Base-by-base conservation (phyloP, 2,888 invertebrate species). In the Axea sp. region DNA sequence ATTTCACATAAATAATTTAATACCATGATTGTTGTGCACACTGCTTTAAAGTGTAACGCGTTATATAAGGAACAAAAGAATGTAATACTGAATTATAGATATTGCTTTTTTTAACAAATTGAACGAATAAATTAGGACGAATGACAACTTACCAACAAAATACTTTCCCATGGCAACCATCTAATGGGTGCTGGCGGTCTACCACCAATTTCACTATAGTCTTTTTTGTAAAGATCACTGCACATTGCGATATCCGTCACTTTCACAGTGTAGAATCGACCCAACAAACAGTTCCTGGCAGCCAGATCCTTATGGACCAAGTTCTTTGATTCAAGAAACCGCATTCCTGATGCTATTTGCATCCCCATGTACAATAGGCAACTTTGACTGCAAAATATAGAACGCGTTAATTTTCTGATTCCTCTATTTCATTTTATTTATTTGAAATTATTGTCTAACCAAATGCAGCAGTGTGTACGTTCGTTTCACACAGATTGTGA, bases 271-370 rank as follows among this genome's bases (percentile, higher is more conserved):
- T 91, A 91, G 72, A 90, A 90, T 73, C 91, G 88, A 49, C 91
- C 91, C 19, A 92, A 90, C 68, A 92, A 86, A 83, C 92, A 91
- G 86, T 92, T 92, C 80, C 92, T 91, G 82, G 94, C 93, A 30
- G 94, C 94, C 80, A 95, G 88, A 88, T 95, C 94, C 81, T 94
- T 92, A 87, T 95, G 95, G 33, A 94, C 93, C 82, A 94, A 92
- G 87, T 93, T 92, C 84, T 92, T 91, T 11, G 92, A 92, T 89
- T 95, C 94, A 81, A 95, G 89, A 85, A 94, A 95, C 85, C 92
- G 92, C 93, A 94, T 94, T 33, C 93, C 94, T 5, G 93, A 93
- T 33, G 94, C 92, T 83, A 95, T 92, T 88, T 95, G 93, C 53
- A 91, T 90, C 49, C 92, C 92, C 90, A 94, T 92, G 87, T 91